Evolutionary conservation across 2,113 vertebrate species (phyloP), one percentile per base, ranked within the genome.

Genomic region (Ellobius talpinus): DNA sequence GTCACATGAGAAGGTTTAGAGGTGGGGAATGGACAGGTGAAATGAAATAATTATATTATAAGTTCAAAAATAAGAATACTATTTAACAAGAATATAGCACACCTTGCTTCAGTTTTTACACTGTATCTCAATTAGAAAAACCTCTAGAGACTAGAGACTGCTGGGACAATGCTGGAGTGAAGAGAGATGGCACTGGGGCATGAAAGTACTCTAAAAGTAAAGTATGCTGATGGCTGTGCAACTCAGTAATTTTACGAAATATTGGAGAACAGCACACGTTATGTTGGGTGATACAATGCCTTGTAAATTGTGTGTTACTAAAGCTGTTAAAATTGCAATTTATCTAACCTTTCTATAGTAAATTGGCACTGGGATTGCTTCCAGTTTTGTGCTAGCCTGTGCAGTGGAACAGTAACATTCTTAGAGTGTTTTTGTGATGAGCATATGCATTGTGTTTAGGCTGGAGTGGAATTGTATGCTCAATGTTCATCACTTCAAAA

Each of bases 71-170:
- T 4, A 47, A 31, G 1, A 50, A 47, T 50, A 50, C 31, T 47
- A 47, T 33, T 50, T 33, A 33, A 33, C 16, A 33, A 78, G 16
- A 47, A 50, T 50, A 68, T 76, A 31, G 5, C 14, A 72, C 26
- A 89, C 7, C 65, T 90, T 93, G 16, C 45, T 94, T 81, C 9
- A 14, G 3, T 74, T 85, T 29, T 89, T 85, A 52, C 23, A 86
- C 87, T 45, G 29, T 58, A 36, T 3, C 26, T 74, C 24, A 95
- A 26, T n/a, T 72, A 82, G 10, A 14, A 19, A 68, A 86, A 65
- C 88, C 26, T 81, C 7, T 33, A 94, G 50, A 86, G 45, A 94
- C 86, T 61, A 76, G n/a, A 68, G 31, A 26, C 76, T 96, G 42
- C 81, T 58, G 24, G 12, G 17, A 58, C 26, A 58, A 33, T 90